Evolutionary conservation across 2,888 invertebrate species (phyloP), one percentile per base, ranked within the genome.

Genomic region (Bombylius discolor): DNA sequence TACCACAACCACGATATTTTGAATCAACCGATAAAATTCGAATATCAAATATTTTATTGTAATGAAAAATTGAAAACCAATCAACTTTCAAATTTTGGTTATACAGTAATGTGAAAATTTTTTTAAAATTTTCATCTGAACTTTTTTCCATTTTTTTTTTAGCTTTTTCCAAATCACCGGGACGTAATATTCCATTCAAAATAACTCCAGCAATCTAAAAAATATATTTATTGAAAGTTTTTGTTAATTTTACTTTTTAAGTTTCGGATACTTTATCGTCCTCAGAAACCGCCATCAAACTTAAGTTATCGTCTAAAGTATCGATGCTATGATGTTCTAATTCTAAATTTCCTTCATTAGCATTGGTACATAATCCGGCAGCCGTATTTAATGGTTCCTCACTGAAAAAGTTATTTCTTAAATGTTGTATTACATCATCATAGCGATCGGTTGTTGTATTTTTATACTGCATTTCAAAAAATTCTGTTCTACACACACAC

Each of bases 351-450:
- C 84, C 80, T 64, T 83, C 79, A 0, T 88, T 88, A 0, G 88
- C 88, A 52, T 79, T 71, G 4, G 62, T 63, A 66, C 88, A 89
- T 7, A 89, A 77, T 12, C 80, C 79, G n/a, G 88, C 84, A 0
- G 88, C 85, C 63, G 81, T 81, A 73, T 90, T 90, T 49, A 90
- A 77, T 0, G 90, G 89, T 69, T 90, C 90, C 67, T 90, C 90
- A 0, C 87, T 84, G 70, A 90, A 90, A 76, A 87, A 87, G 67
- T 82, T 86, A 62, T 80, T 75, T 44, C 87, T 78, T 52, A 90
- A 77, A 68, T 89, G 88, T 34, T 79, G 71, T 59, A 90, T 80
- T 51, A 88, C 85, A 34, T 81, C 80, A 34, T 79, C 77, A 63
- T 78, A 70, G 56, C 69, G 64, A 47, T 70, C 67, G 50, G 61